Evolutionary conservation across 1,140 invertebrate species (phyloP), one percentile per base, ranked within the genome.

Genomic region (Chironomus tepperi): DNA sequence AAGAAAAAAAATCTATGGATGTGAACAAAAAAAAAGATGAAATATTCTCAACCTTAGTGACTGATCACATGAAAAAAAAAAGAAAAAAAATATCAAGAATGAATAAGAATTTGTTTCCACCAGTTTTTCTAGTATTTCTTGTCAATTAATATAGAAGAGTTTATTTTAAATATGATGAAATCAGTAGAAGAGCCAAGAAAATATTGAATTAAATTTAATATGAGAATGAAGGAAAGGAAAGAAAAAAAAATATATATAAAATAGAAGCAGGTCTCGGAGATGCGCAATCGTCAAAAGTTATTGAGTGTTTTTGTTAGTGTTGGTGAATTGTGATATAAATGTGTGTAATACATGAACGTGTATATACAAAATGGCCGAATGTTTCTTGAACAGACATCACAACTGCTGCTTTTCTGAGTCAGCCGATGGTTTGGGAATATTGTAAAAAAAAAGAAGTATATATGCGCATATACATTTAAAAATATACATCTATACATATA

Each of bases 351-450:
- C 47, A n/a, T n/a, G 47, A 57, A 9, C 18, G 47, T 16, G 65
- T 70, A 70, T 70, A 70, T 21, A 70, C 16, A 18, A 70, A 70
- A 70, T 70, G 65, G 65, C 65, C 65, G 65, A 70, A 70, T 70
- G 65, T 70, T 70, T 70, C 65, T 70, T 21, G 19, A 70, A 70
- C 65, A 70, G 65, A 19, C 65, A 6, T 7, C 65, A 70, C 24
- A 70, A 9, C 16, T 19, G 65, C 47, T 57, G 47, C 47, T 57
- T 57, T 57, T 57, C 47, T 70, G 16, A 70, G 65, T 70, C 65
- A 70, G 65, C 65, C 65, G 65, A 57, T 70, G 65, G 65, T 70
- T 70, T 70, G 65, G 65, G 65, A 70, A 70, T 70, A 57, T 57
- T 57, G 47, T 57, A 57, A 57, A 57, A 47, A 15, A 9, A 57